phyloP scores from a whole-genome alignment of 2,888 invertebrate genomes.

The Drosophila putrida region DNA sequence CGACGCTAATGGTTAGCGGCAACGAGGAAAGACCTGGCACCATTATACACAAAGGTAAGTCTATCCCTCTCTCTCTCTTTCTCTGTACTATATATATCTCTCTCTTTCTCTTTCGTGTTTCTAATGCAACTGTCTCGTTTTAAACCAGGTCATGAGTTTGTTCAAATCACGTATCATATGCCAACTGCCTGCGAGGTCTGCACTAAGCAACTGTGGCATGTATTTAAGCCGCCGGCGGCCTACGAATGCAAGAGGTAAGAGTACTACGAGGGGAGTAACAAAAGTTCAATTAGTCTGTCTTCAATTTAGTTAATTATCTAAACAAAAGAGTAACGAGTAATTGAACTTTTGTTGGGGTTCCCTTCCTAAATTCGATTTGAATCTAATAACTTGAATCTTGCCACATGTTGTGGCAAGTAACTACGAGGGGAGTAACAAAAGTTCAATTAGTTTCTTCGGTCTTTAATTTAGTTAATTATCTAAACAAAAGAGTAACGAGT shows the following conservation, averaged over 20 bases:
- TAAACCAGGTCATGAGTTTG: constrained; percentile 94
- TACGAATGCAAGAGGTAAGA: constrained; percentile 95
- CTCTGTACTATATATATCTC: too few species aligned
- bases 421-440: too few species aligned
- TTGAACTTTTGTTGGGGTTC: background rate
- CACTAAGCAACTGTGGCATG: constrained; percentile 98
- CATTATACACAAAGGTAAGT: constrained; percentile 85
- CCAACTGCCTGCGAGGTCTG: constrained; percentile 99
- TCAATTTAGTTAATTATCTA: too few species aligned
- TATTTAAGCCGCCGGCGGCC: constrained; percentile 98
- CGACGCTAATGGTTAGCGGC: constrained; percentile 86
- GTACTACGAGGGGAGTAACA: too few species aligned
- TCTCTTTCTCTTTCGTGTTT: constrained; percentile 1
- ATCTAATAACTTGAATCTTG: too few species aligned
- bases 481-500: background rate
- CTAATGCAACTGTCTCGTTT: constrained; percentile 2
- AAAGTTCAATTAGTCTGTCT: background rate
- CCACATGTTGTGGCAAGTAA: too few species aligned
- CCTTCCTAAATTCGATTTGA: background rate
- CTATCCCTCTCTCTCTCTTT: constrained; percentile 1
- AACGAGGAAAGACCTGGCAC: constrained; percentile 85
- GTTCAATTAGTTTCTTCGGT: too few species aligned
- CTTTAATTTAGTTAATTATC: too few species aligned
- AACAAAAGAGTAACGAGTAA: background rate
- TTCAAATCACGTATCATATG: constrained; percentile 98